phyloP scores from a whole-genome alignment of 92 coral and sea anemone genomes.

The Pocillopora meandrina region DNA sequence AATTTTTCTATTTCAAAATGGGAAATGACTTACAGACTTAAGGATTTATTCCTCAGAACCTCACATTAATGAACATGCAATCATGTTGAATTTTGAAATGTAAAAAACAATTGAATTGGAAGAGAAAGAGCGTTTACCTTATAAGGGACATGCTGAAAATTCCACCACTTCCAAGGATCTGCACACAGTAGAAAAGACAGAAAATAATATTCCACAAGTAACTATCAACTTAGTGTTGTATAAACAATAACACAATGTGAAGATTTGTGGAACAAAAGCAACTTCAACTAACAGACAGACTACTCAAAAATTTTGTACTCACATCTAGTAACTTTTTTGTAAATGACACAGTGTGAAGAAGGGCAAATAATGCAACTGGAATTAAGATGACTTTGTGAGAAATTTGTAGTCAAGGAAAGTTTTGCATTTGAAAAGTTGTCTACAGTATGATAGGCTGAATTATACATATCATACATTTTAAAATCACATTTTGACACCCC shows the following conservation, averaged over 20 bases:
- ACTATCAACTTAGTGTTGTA: neutral
- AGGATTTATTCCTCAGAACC: too few species aligned
- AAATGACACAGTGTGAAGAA: conserved; percentile 87
- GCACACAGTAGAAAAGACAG: neutral
- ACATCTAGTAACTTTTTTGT: conserved; percentile 94
- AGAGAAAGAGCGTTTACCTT: conserved; percentile 47
- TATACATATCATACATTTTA: too few species aligned
- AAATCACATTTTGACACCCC: too few species aligned
- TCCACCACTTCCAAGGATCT: conserved; percentile 90
- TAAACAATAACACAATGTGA: neutral
- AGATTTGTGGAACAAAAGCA: neutral
- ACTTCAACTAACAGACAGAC: neutral
- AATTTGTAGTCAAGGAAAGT: conserved; percentile 54
- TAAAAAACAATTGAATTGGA: too few species aligned
- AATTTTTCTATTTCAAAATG: too few species aligned
- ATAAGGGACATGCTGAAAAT: conserved; percentile 83
- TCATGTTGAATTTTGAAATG: too few species aligned
- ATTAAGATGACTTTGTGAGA: conserved; percentile 71
- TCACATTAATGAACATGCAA: too few species aligned
- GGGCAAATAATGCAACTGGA: conserved; percentile 91
- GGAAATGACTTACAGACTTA: too few species aligned
- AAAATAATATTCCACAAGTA: neutral
- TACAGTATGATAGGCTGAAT: too few species aligned
- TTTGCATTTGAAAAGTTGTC: neutral
- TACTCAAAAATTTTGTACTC: conserved; percentile 40